These are phyloP conservation scores for Acrossocheilus wenchowensis DNA, from an alignment of 2,797 vertebrate genomes.

Conservation along the genomic window DNA sequence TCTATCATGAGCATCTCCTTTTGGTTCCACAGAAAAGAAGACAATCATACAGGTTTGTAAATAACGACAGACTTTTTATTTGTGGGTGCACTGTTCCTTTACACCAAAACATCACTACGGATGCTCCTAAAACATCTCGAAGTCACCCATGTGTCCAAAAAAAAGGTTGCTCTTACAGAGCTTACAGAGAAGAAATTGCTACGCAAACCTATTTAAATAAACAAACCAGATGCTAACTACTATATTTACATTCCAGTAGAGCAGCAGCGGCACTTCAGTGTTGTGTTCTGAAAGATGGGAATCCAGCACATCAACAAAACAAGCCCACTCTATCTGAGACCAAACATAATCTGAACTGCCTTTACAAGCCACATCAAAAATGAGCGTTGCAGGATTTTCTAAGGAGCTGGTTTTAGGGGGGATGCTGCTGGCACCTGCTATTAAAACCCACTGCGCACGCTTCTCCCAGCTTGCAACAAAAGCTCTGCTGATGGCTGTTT, in stretches of 20 bases:
- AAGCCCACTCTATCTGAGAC: neutral
- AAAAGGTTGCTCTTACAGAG: no score
- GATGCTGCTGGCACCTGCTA: conserved; percentile 38
- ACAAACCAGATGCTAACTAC: conserved; percentile 16
- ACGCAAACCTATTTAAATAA: conserved; percentile 5
- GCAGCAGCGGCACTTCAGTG: neutral
- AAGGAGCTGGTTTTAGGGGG: conserved; percentile 20
- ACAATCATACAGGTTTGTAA: neutral
- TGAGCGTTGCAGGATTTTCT: neutral
- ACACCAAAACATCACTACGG: neutral
- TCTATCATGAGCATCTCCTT: neutral
- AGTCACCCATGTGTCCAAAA: neutral
- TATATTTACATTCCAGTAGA: neutral
- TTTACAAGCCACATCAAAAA: neutral
- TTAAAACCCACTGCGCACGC: conserved; percentile 52
- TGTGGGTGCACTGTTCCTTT: neutral
- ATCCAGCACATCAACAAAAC: conserved; percentile 29
- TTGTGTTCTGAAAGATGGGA: conserved; percentile 1
- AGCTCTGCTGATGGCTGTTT: conserved; percentile 45
- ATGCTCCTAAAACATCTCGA: neutral
- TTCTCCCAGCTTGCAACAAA: conserved; percentile 52
- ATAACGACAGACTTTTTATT: neutral
- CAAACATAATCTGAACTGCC: neutral
- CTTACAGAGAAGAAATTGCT: neutral
- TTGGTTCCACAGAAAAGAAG: neutral